phyloP scores from a whole-genome alignment of 2,113 vertebrate genomes.

The Myodes glareolus region DNA sequence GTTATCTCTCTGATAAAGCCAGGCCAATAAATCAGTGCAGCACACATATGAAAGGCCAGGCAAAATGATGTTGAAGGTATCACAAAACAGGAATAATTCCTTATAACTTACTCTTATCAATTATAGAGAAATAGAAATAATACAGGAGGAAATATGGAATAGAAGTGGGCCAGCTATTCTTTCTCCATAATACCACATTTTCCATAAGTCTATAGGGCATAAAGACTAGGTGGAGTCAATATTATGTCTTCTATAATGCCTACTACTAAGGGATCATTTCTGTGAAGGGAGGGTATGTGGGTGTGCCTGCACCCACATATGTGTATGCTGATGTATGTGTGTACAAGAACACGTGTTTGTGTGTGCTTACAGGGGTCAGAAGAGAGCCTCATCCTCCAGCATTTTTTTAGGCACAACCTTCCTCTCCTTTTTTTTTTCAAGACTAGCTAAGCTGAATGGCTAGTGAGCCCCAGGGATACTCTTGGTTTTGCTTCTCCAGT shows the following conservation, averaged over 20 bases:
- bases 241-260: neutral
- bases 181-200: constrained; percentile 51
- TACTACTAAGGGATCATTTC: neutral
- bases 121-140: constrained; percentile 48
- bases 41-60: constrained; percentile 65
- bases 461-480: neutral
- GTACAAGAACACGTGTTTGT: too few relatives aligned
- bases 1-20: constrained; percentile 71
- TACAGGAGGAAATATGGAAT: neutral
- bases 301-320: neutral
- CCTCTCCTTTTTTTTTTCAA: neutral
- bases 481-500: neutral
- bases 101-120: constrained; percentile 57
- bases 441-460: neutral
- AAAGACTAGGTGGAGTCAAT: neutral
- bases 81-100: constrained; percentile 44
- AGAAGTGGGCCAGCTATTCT: constrained; percentile 59
- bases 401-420: neutral
- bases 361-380: neutral
- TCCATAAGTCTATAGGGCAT: constrained; percentile 42
- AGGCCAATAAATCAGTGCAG: constrained; percentile 68
- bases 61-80: constrained; percentile 56
- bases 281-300: neutral
- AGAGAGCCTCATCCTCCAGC: too few relatives aligned
- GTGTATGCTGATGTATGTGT: neutral